Base-by-base conservation (phyloP, 2,113 vertebrate species). In the Gasterosteus nipponicus region DNA sequence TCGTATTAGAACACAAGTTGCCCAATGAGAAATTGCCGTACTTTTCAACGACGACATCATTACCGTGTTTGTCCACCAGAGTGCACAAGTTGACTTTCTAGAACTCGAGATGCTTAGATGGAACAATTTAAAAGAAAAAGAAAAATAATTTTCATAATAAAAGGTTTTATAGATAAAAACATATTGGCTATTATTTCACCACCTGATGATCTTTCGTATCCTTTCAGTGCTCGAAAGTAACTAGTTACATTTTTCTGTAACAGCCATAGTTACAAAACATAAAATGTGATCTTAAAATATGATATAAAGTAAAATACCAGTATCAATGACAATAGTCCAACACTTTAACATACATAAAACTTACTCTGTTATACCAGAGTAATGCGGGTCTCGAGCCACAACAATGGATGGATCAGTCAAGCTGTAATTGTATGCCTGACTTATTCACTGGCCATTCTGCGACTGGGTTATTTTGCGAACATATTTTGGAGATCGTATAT, bases 61-160 rank as follows among this genome's bases (percentile, higher is more conserved):
- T 62, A 18, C 47, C 41, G 2, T 4, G 59, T 56, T 73, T 63
- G 47, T 15, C 59, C 71, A 63, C 71, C 60, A 64, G 47, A 33
- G 46, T 19, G 31, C 39, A 8, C 1, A 51, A 3, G 18, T 22
- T 35, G 35, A 15, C 11, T 56, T 68, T 51, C 22, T 5, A 19
- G 16, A 18, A 7, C 22, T 57, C n/a, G n/a, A n/a, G n/a, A n/a
- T n/a, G 29, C 18, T 39, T 4, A 31, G 47, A 53, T 8, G 12
- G 5, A 18, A 29, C 41, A 26, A 61, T 26, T 26, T 12, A 5
- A 4, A 54, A 47, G 6, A 33, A 35, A 19, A 22, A 1, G 22
- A 62, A 42, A 5, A 44, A 15, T 22, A 8, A 64, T 46, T 16
- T 14, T 41, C 26, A 31, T 47, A 0, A 31, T 18, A 29, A 47